Base-by-base conservation (phyloP, 2,888 invertebrate genomes). In the Microplitis deprimator region DNA sequence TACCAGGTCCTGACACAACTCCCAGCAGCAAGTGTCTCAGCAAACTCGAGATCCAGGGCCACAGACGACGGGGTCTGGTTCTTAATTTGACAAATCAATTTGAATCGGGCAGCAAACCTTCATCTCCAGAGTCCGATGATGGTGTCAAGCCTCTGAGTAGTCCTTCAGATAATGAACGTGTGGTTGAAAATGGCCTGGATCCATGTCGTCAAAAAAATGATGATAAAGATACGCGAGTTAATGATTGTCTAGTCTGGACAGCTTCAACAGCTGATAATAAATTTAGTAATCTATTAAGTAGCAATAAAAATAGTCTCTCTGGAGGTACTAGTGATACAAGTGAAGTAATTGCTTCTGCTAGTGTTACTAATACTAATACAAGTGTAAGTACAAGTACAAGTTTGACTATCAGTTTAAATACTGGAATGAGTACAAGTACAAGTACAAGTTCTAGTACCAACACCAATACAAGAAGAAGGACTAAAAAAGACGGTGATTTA, bases 41-140 rank as follows among this genome's bases (percentile, higher is more conserved):
- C 87, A 95, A 95, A 87, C 92, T 96, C 82, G 95, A 96, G 90
- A 91, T 91, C 82, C 91, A 91, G 86, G 89, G 89, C 29, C 89
- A 90, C 41, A 89, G 89, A 38, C 90, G 90, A 77, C 89, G 88
- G 20, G 89, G 92, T 67, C 87, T 93, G 71, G 92, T 93, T 38
- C 85, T 93, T 76, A 92, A 92, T 85, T 87, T 93, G 65, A 91
- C 92, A 16, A 91, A 91, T 76, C 92, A 92, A 79, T 92, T 92
- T 82, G 92, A 92, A 83, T 90, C 91, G 40, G 88, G 86, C 67
- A 90, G 87, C 80, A 91, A 89, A 79, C 90, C 90, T 4, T 88
- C 87, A 10, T 90, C 89, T 0, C 89, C 90, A 39, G 86, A 84
- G 17, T 85, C 86, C 29, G 89, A 89, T 29, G 73, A 73, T 50